Evolutionary conservation across 2,797 vertebrate species (phyloP).

Genomic region (Tangara arthus): DNA sequence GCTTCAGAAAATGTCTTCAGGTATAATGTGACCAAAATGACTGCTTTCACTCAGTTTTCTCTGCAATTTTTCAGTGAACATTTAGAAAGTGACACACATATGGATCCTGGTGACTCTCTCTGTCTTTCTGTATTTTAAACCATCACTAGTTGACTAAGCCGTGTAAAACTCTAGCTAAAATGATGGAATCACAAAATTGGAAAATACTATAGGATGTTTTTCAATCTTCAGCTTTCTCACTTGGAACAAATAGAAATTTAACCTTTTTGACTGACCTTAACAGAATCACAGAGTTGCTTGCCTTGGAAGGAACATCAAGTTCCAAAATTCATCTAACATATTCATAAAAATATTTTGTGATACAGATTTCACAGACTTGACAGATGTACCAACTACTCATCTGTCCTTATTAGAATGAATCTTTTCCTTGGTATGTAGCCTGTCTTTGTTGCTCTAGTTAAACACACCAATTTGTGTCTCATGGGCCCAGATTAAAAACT

Average conservation of each 20-base stretch:
- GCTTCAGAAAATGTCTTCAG: background rate
- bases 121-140: background rate
- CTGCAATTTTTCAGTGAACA: background rate
- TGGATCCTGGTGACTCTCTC: background rate
- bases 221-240: background rate
- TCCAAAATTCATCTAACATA: background rate
- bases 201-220: background rate
- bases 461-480: background rate
- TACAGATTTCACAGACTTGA: background rate
- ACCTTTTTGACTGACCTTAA: background rate
- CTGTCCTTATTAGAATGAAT: background rate
- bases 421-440: background rate
- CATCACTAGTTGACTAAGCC: background rate
- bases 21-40: background rate
- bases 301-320: background rate
- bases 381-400: background rate
- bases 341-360: background rate
- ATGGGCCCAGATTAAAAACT: background rate
- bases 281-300: background rate
- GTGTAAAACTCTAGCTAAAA: background rate
- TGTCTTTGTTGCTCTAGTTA: background rate
- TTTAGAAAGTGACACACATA: background rate
- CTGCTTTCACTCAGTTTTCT: background rate
- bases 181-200: background rate
- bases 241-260: background rate